Base-by-base conservation (phyloP, 2,113 vertebrate genomes). In the Hippocampus comes region DNA sequence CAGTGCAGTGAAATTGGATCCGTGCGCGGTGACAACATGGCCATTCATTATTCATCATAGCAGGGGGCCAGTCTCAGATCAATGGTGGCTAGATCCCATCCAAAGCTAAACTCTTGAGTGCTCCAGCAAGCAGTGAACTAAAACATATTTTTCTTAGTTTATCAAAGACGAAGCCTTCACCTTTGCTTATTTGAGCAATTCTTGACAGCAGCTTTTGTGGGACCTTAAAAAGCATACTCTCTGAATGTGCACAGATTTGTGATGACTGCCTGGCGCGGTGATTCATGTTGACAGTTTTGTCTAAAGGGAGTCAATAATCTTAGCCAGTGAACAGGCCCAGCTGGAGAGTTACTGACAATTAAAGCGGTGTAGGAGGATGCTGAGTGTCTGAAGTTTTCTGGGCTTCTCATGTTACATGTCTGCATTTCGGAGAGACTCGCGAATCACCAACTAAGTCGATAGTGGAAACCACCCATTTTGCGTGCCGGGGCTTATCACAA, bases 11-110 rank as follows among this genome's bases (percentile, higher is more conserved):
- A 92, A 93, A 93, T 82, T 72, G 72, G 88, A 92, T 91, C 89
- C 77, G 55, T 86, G 79, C 56, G 53, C 67, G 86, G 89, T 89
- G 88, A 91, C 89, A 92, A 87, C 89, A 87, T 84, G 87, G 63
- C 80, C 88, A 89, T 93, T 92, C 91, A 92, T 93, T 91, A 91
- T 93, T 91, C 89, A 93, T 89, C 68, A 81, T 80, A 63, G 76
- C 80, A 82, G 68, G 83, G 77, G 84, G 74, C 74, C 73, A 78
- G 77, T 82, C 75, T 84, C 75, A 88, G 84, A 92, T 91, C 88
- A 87, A 89, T 89, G 84, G 61, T 89, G 84, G 61, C 67, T 70
- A 61, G 70, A 72, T 73, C 68, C 84, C 71, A 83, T 90, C 87
- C 84, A 84, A 89, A 89, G 84, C 84, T 87, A 88, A 87, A 85